Evolutionary conservation across 1,140 invertebrate species (phyloP), one percentile per base, ranked within the genome.

Genomic region (Pentalonia nigronervosa): DNA sequence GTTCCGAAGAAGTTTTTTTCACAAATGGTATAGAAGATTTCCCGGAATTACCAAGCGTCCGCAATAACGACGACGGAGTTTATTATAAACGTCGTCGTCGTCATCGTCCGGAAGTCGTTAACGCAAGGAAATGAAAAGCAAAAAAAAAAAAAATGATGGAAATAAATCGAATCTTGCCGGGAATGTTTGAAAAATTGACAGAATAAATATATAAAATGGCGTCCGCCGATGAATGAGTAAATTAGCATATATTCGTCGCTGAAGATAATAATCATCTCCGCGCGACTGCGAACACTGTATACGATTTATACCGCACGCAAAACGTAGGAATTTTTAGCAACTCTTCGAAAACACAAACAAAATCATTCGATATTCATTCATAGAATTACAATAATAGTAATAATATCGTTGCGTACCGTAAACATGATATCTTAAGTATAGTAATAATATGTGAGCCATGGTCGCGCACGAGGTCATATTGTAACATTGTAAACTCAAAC

Each of bases 101-200:
- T n/a, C 84, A 25, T 48, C 30, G 30, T 87, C 86, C 86, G 86
- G 86, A 87, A 87, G 86, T 87, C 86, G 86, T 87, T 87, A 48
- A 87, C 86, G 30, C 47, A 8, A 87, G 86, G 86, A 87, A 87
- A 87, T 87, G 86, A 11, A 47, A 47, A 21, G 47, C 41, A 4
- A 41, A 86, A 87, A 87, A 87, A 87, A 87, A 87, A 81, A 83
- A 41, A 23, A 41, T 83, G 41, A n/a, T n/a, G 45, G 86, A 48
- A 50, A 48, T n/a, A 87, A 87, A 87, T 87, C 86, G 86, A 87
- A 87, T 50, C 86, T 47, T 30, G 7, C n/a, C 86, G 30, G 83
- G 86, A 50, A 50, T 48, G 86, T 87, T 87, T 48, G 86, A 20
- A 47, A 41, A 87, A 48, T 48, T 47, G 86, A 47, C 47, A 20